Conservation (phyloP, 1,140 invertebrate species). For the Sycophila sp. region DNA sequence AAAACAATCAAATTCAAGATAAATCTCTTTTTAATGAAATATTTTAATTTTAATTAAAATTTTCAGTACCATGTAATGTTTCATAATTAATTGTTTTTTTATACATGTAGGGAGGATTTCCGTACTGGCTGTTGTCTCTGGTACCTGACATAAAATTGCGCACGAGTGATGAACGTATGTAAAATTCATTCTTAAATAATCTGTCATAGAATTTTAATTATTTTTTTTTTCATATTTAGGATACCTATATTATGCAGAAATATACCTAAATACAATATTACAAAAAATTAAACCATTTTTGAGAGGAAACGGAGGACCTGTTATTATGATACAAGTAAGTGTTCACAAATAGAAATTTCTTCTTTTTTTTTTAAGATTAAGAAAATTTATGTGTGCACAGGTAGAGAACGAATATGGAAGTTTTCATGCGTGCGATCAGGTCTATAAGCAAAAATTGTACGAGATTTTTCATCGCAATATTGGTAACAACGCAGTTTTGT, state of each 20-base stretch:
- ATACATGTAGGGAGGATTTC: conserved; percentile 79
- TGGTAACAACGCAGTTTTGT: conserved; percentile 77
- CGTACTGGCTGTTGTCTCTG: conserved; percentile 80
- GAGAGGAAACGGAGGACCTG: conserved; percentile 50
- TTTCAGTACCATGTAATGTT: too few species aligned
- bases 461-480: conserved; percentile 74
- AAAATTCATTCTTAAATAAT: not conserved
- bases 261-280: conserved; percentile 62
- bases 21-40: not conserved
- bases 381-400: conserved; percentile 56
- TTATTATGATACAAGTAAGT: conserved; percentile 79
- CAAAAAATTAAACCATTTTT: conserved; percentile 59
- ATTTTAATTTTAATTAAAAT: not conserved
- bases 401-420: conserved; percentile 95
- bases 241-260: conserved; percentile 44
- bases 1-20: too few species aligned
- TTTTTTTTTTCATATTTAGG: conserved; percentile 21
- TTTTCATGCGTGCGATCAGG: conserved; percentile 76
- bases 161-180: conserved; percentile 71
- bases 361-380: conserved; percentile 16
- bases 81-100: not conserved
- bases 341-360: too few species aligned
- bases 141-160: conserved; percentile 77
- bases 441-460: conserved; percentile 74
- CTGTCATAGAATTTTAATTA: not conserved